These are phyloP conservation scores for Cancer borealis DNA, from an alignment of 2,888 invertebrate genomes.

Conservation along the genomic window DNA sequence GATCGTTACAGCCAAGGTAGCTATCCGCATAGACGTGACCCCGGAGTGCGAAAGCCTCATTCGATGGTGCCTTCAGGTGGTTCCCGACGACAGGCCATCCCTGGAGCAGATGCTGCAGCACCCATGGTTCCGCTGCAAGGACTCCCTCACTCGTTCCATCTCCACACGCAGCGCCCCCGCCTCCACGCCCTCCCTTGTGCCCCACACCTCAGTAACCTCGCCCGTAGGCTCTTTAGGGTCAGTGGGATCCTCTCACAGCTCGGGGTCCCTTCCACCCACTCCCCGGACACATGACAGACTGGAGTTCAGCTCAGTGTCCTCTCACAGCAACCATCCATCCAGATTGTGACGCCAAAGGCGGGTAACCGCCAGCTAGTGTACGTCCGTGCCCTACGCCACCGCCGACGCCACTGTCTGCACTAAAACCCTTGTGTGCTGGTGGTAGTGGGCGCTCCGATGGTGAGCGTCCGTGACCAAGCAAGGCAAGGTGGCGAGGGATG, in stretches of 20 bases:
- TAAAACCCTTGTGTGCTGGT: constrained; percentile 28
- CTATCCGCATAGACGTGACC: constrained; percentile 78
- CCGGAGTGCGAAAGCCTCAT: constrained; percentile 81
- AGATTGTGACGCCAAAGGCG: constrained; percentile 67
- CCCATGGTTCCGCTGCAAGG: constrained; percentile 79
- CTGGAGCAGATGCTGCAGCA: constrained; percentile 81
- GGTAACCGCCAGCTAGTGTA: constrained; percentile 61
- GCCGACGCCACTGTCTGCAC: not conserved
- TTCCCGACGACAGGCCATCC: constrained; percentile 80
- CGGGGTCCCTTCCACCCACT: constrained; percentile 71
- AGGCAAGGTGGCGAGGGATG: constrained; percentile 37
- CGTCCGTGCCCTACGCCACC: constrained; percentile 49
- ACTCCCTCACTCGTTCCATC: constrained; percentile 65
- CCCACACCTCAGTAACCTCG: constrained; percentile 54
- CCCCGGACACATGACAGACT: constrained; percentile 67
- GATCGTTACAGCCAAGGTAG: constrained; percentile 79
- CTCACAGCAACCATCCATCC: constrained; percentile 55
- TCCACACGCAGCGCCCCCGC: constrained; percentile 70
- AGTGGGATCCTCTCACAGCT: constrained; percentile 74
- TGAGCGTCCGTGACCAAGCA: constrained; percentile 31
- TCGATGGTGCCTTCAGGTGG: constrained; percentile 80
- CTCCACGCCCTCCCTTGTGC: constrained; percentile 51
- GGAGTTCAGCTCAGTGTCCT: constrained; percentile 58
- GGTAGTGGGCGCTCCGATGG: constrained; percentile 29
- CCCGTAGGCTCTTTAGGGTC: constrained; percentile 74